phyloP scores from a whole-genome alignment of 2,888 invertebrate genomes.

The Campoplex capitator region DNA sequence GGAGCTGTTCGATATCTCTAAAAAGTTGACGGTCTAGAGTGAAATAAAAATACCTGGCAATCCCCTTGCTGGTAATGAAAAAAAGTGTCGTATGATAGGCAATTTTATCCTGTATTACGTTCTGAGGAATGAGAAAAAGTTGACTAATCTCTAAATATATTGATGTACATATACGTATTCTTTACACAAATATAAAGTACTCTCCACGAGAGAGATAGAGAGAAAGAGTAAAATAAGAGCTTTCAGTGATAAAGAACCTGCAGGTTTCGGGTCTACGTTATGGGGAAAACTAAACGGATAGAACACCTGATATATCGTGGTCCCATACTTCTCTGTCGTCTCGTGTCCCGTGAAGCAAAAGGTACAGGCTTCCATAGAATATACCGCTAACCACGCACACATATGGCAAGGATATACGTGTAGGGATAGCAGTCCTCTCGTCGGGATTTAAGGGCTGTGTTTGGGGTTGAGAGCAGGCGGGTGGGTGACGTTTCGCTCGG shows the following conservation, averaged over 20 bases:
- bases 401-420: slow-evolving; percentile 5
- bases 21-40: background rate
- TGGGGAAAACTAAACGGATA: background rate
- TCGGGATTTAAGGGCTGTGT: slow-evolving; percentile 47
- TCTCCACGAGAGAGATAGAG: background rate
- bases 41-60: background rate
- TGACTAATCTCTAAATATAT: background rate
- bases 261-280: background rate
- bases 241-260: background rate
- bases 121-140: background rate
- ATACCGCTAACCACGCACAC: slow-evolving; percentile 6
- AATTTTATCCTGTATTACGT: background rate
- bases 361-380: slow-evolving; percentile 25
- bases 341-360: slow-evolving; percentile 21
- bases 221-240: background rate
- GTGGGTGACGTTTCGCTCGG: slow-evolving; percentile 55
- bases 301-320: slow-evolving; percentile 22
- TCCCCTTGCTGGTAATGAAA: background rate
- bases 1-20: background rate
- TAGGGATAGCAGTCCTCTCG: slow-evolving; percentile 16
- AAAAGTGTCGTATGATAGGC: background rate
- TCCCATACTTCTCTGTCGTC: slow-evolving; percentile 38
- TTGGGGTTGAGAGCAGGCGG: slow-evolving; percentile 15
- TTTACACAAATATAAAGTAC: background rate
- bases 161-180: background rate